phyloP scores from a whole-genome alignment of 23 tunicate genomes.

The Ciona savignyi region DNA sequence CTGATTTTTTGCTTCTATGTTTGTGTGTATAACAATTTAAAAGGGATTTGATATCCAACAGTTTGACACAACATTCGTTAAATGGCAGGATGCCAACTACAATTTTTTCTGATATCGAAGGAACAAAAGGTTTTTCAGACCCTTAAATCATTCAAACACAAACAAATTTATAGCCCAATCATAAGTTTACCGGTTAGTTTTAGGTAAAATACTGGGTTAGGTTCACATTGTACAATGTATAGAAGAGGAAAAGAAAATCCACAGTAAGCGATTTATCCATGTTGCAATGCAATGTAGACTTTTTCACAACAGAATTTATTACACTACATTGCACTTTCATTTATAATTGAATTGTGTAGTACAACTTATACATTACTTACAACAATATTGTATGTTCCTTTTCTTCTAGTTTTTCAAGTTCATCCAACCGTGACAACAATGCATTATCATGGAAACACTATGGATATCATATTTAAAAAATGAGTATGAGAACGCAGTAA shows the following conservation, averaged over 20 bases:
- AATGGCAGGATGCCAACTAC: neutral
- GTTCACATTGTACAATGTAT: too few species aligned
- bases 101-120: too few species aligned
- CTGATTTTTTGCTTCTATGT: neutral
- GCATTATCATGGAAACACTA: constrained; percentile 23
- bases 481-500: too few species aligned
- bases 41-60: neutral
- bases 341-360: too few species aligned
- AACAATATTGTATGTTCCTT: constrained; percentile 34
- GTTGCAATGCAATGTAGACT: neutral
- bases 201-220: too few species aligned
- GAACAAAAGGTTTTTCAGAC: too few species aligned
- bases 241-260: neutral
- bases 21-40: too few species aligned
- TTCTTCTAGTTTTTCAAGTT: constrained; percentile 59
- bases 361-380: constrained; percentile 10
- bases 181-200: too few species aligned
- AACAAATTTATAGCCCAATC: too few species aligned
- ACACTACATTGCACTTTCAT: too few species aligned
- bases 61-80: neutral
- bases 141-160: neutral
- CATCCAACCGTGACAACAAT: constrained; percentile 58
- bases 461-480: too few species aligned
- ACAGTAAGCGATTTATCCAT: neutral
- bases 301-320: too few species aligned